Evolutionary conservation across 2,113 vertebrate species (phyloP).

Genomic region (Danio rerio): DNA sequence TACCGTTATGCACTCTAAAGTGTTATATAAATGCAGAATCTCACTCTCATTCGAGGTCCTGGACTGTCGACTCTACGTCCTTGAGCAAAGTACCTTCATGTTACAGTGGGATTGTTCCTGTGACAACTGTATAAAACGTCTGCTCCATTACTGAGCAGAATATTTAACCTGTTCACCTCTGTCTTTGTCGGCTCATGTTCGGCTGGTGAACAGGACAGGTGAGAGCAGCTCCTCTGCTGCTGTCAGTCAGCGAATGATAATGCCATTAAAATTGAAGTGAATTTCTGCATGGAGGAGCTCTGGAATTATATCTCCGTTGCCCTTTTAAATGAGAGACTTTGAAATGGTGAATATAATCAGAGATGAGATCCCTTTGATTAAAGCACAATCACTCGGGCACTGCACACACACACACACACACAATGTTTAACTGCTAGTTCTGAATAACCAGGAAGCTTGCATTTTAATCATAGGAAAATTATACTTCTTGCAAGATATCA

Average conservation of each 20-base stretch:
- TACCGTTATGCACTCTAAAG: not conserved
- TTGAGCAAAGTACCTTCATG: not conserved
- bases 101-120: not conserved
- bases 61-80: not conserved
- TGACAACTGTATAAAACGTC: not conserved
- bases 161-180: not conserved
- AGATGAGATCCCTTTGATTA: slow-evolving; percentile 46
- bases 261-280: slow-evolving; percentile 38
- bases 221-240: slow-evolving; percentile 19
- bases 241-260: slow-evolving; percentile 52
- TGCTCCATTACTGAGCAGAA: not conserved
- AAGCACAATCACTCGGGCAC: slow-evolving; percentile 44
- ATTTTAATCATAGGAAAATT: not conserved
- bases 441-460: not conserved
- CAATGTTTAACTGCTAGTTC: not conserved
- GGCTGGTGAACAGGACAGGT: not conserved
- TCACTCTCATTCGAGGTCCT: not conserved
- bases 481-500: too few species aligned
- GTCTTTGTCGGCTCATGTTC: slow-evolving; percentile 2
- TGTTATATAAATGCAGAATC: not conserved
- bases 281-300: slow-evolving; percentile 2
- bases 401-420: not conserved
- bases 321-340: slow-evolving; percentile 51
- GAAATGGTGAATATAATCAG: slow-evolving; percentile 51
- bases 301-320: not conserved